These are phyloP conservation scores for Dinocampus coccinellae DNA, from an alignment of 2,888 invertebrate genomes.

Conservation along the genomic window DNA sequence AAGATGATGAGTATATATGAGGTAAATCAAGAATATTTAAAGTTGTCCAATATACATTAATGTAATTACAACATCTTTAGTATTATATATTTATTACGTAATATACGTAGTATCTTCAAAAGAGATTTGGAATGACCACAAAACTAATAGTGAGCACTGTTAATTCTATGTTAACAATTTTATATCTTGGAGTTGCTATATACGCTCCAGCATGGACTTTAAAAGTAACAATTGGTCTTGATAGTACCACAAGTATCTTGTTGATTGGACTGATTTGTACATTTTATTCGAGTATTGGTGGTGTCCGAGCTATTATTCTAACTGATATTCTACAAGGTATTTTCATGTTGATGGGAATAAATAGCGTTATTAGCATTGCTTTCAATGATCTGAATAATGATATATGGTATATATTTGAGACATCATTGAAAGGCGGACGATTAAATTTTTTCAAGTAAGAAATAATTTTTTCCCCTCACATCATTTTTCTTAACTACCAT, in stretches of 20 bases:
- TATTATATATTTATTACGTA: too few relatives aligned
- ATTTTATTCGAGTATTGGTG: slow-evolving; percentile 89
- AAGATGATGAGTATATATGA: slow-evolving; percentile 91
- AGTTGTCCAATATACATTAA: too few relatives aligned
- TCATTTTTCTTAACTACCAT: not conserved
- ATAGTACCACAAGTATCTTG: slow-evolving; percentile 68
- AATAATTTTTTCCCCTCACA: not conserved
- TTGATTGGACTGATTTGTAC: slow-evolving; percentile 80
- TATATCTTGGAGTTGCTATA: slow-evolving; percentile 74
- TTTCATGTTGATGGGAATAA: slow-evolving; percentile 86
- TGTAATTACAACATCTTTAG: too few relatives aligned
- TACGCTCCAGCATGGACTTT: slow-evolving; percentile 77
- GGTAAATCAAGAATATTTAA: slow-evolving; percentile 66
- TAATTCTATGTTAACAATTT: slow-evolving; percentile 74
- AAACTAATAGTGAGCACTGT: slow-evolving; percentile 72
- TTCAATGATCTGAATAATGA: slow-evolving; percentile 78
- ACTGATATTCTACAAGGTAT: slow-evolving; percentile 88
- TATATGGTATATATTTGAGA: slow-evolving; percentile 77
- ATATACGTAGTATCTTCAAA: slow-evolving; percentile 78
- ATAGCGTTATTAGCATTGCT: slow-evolving; percentile 82
- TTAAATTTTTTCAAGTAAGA: slow-evolving; percentile 78
- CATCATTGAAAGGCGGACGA: slow-evolving; percentile 78
- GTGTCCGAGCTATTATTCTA: slow-evolving; percentile 91
- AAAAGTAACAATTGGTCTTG: slow-evolving; percentile 71
- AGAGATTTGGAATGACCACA: slow-evolving; percentile 72